phyloP scores from a whole-genome alignment of 2,888 invertebrate genomes.

The Scaptomyza parva region DNA sequence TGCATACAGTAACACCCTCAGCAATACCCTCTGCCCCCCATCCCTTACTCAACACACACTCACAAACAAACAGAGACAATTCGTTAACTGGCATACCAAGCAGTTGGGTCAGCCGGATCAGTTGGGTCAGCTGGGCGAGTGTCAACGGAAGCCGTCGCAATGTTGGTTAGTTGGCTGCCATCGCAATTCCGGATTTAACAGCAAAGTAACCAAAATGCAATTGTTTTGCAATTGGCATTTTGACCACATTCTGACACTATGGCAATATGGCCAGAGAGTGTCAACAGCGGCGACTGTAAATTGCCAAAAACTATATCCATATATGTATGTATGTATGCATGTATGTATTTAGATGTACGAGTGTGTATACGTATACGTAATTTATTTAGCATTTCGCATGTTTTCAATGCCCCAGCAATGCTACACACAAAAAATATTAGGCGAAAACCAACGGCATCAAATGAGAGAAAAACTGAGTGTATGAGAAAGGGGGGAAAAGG shows the following conservation, averaged over 20 bases:
- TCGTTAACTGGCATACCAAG: slow-evolving; percentile 34
- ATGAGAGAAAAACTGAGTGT: not conserved
- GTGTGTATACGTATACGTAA: slow-evolving; percentile 59
- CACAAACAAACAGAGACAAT: too few species aligned
- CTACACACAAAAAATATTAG: slow-evolving; percentile 52
- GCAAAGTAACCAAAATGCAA: slow-evolving; percentile 82
- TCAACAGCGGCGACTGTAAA: slow-evolving; percentile 72
- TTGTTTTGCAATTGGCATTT: slow-evolving; percentile 83
- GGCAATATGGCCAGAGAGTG: slow-evolving; percentile 70
- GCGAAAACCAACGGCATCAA: slow-evolving; percentile 11
- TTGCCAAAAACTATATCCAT: slow-evolving; percentile 70
- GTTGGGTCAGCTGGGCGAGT: slow-evolving; percentile 37
- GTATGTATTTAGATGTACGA: too few species aligned
- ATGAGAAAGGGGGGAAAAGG: not conserved
- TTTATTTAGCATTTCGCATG: slow-evolving; percentile 76
- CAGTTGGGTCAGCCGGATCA: slow-evolving; percentile 30
- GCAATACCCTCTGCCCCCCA: not conserved
- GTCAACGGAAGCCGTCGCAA: slow-evolving; percentile 73
- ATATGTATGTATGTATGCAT: not conserved
- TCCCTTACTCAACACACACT: not conserved
- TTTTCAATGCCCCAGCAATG: slow-evolving; percentile 40
- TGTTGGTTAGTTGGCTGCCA: slow-evolving; percentile 76
- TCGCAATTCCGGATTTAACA: slow-evolving; percentile 80
- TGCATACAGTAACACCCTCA: slow-evolving; percentile 16
- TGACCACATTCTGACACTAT: slow-evolving; percentile 81